Evolutionary conservation across 2,888 invertebrate species (phyloP), one percentile per base, ranked within the genome.

Genomic region (Hyalella azteca): DNA sequence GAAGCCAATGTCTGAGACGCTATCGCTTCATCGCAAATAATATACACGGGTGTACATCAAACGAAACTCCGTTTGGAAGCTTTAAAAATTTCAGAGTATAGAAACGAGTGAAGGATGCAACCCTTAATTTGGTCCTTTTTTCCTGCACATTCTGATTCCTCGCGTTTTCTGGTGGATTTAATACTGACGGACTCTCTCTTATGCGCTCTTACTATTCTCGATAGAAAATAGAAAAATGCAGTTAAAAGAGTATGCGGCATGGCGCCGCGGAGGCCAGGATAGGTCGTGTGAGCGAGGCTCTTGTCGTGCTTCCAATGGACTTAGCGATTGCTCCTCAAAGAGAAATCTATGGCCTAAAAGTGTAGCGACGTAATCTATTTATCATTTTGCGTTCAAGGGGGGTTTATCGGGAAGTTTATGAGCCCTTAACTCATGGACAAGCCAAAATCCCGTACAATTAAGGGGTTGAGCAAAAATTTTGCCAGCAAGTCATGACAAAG

Each of bases 281-380:
- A 32, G 66, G 66, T 66, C 66, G 54, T 54, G 54, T 66, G 66
- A 32, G 66, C 19, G 29, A 3, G 39, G 66, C 66, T 15, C 7
- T 29, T 13, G 66, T 66, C 66, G 66, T 66, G 66, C 66, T 66
- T 66, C 36, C 66, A 66, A 66, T 36, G 66, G 54, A 54, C 66
- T 36, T 36, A n/a, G 36, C 66, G 36, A 66, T 32, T 36, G 66
- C 66, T 66, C 36, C 66, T 66, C 66, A 66, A 66, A 66, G 66
- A 66, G 66, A 66, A 66, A 66, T 66, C 66, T 66, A 66, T 66
- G 66, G 66, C 66, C 66, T n/a, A 66, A 66, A 66, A 66, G 66
- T 66, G 66, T 66, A 66, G 66, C 66, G 66, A 39, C 66, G 66
- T 66, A 66, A 66, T 66, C 66, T 66, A 66, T 66, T 66, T 66